Evolutionary conservation across 2,797 vertebrate genomes (phyloP).

Genomic region (Falco columbarius): DNA sequence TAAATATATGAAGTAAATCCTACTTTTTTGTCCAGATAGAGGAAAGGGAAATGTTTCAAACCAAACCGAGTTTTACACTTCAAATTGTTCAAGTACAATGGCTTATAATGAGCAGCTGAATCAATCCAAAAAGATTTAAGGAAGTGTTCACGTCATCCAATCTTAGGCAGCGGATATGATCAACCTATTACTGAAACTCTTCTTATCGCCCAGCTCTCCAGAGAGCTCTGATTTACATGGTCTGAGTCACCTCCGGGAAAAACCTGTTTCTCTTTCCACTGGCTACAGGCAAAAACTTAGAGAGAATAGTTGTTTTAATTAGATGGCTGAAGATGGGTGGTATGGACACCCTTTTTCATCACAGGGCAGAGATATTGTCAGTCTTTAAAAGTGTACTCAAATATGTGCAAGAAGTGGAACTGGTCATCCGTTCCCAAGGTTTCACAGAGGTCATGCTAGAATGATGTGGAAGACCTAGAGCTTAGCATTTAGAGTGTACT

Average conservation of each 20-base stretch:
- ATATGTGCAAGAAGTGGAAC: neutral
- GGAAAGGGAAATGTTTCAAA: slow-evolving; percentile 30
- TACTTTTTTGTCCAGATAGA: slow-evolving; percentile 13
- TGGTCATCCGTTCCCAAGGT: neutral
- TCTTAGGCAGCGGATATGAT: neutral
- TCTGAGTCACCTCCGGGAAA: neutral
- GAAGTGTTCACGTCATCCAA: neutral
- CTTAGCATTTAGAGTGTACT: neutral
- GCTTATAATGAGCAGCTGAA: slow-evolving; percentile 40
- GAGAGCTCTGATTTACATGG: neutral
- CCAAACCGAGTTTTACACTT: slow-evolving; percentile 7
- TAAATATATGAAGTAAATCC: slow-evolving; percentile 39
- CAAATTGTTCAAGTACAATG: neutral
- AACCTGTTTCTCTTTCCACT: neutral
- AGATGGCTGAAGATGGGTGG: neutral
- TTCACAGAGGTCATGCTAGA: neutral
- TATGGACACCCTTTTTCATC: neutral
- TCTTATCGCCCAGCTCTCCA: neutral
- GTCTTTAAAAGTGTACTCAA: neutral
- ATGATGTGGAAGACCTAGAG: neutral
- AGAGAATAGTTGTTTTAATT: neutral
- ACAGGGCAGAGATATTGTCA: neutral
- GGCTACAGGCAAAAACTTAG: neutral
- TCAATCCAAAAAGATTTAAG: neutral
- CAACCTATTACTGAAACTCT: neutral